Base-by-base conservation (phyloP, 2,113 vertebrate species). In the Empidonax traillii region DNA sequence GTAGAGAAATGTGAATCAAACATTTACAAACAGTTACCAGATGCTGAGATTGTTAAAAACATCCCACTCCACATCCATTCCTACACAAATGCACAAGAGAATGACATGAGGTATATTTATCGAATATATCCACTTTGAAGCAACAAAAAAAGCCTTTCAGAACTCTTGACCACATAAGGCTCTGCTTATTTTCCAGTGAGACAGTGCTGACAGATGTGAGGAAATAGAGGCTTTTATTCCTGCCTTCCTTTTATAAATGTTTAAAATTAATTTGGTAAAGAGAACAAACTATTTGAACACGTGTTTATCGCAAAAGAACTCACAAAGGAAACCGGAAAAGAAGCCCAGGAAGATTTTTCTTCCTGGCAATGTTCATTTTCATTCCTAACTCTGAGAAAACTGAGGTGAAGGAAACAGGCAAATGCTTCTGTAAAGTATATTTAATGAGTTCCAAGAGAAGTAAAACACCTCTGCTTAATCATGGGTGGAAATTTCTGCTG, bases 401-500 rank as follows among this genome's bases (percentile, higher is more conserved):
- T 33, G 91, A 91, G 51, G 82, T 33, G 58, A 94, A 95, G 66
- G 85, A 53, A 85, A 89, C 8, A 83, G 51, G 33, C 55, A 92
- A 93, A 37, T 27, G 58, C 65, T 61, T 75, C 62, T 91, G 59
- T 83, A 74, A 93, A 94, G 85, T 49, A 28, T 25, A 85, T 72
- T 51, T 58, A 86, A 85, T 39, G 37, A 84, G 37, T 74, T 94
- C 58, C 35, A 75, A 81, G 75, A 73, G 49, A 66, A 91, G 51
- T 73, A 86, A 96, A 97, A 93, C 56, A 63, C 55, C 79, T 82
- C 71, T 94, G 72, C 72, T 75, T 72, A 85, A 92, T 90, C 89
- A 6, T 72, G 59, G 46, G 59, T 49, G 49, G 55, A 87, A 28
- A 87, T 55, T 93, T 68, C 87, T 97, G 93, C 87, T 77, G 90